These are phyloP conservation scores for Melanotaenia boesemani DNA, from an alignment of 2,797 vertebrate genomes.

Conservation along the genomic window DNA sequence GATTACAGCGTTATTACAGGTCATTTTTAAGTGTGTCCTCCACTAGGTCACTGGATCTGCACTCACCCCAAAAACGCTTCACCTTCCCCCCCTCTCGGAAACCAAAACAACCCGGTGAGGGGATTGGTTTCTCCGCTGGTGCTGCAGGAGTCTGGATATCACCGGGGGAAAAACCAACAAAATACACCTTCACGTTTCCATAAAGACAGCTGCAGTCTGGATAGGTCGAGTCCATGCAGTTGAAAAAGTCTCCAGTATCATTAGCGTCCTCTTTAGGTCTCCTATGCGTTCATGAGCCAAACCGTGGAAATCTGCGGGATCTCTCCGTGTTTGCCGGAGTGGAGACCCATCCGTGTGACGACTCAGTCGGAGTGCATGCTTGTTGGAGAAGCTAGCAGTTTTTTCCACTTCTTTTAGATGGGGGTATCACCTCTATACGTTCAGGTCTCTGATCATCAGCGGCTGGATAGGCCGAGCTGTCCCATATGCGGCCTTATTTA, in stretches of 20 bases:
- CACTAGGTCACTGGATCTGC: conserved; percentile 44
- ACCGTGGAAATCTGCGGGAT: conserved; percentile 17
- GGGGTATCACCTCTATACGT: conserved; percentile 21
- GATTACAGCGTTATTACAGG: neutral
- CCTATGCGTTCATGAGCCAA: conserved; percentile 14
- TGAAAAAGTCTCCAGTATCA: conserved; percentile 45
- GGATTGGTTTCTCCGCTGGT: conserved; percentile 10
- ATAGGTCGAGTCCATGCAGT: conserved; percentile 27
- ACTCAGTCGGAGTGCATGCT: conserved; percentile 43
- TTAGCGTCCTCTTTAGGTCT: conserved; percentile 29
- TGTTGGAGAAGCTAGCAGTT: conserved; percentile 23
- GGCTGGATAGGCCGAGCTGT: conserved; percentile 46
- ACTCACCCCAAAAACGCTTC: conserved; percentile 63
- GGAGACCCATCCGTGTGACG: conserved; percentile 48
- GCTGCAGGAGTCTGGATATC: conserved; percentile 4
- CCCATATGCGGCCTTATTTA: conserved; percentile 65
- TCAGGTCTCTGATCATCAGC: conserved; percentile 33
- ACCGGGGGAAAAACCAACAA: neutral
- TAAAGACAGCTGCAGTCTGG: conserved; percentile 32
- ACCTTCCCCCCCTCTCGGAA: conserved; percentile 37
- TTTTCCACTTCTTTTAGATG: neutral
- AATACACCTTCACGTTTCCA: conserved; percentile 53
- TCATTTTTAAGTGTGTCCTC: conserved; percentile 41
- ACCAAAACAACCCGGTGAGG: conserved; percentile 51
- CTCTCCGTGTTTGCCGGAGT: conserved; percentile 4